Percentiles rank a stretch among this genome's conserved stretches.
Evolutionary conservation across 1,140 invertebrate species (phyloP).

Genomic region (Drosophila arizonae): DNA sequence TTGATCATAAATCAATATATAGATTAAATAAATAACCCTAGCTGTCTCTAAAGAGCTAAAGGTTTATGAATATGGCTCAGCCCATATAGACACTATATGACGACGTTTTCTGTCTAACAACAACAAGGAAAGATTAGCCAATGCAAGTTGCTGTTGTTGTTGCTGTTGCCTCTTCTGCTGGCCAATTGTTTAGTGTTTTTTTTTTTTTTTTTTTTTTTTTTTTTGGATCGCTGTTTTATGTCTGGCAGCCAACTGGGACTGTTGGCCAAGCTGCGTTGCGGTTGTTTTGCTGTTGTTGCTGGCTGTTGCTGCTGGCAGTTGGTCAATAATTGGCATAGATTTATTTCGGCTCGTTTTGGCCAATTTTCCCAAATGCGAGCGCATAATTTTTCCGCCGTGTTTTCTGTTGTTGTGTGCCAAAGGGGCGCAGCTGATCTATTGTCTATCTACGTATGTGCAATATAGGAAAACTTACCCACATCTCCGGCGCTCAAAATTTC

Average conservation of each 20-base stretch:
- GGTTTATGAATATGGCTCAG: too few species aligned
- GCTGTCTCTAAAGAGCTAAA: too few species aligned
- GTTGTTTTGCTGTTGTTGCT: slow-evolving; percentile 48
- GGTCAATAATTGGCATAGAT: slow-evolving; percentile 81
- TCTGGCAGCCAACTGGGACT: slow-evolving; percentile 34
- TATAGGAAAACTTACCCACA: slow-evolving; percentile 62
- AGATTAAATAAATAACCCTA: too few species aligned
- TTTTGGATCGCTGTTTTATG: not conserved
- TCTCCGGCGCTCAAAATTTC: slow-evolving; percentile 74
- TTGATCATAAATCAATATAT: too few species aligned
- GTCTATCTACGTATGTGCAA: slow-evolving; percentile 11
- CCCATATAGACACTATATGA: slow-evolving; percentile 7
- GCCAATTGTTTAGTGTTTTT: slow-evolving; percentile 37
- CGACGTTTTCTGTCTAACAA: slow-evolving; percentile 62
- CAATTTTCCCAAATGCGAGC: slow-evolving; percentile 29
- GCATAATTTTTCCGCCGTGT: slow-evolving; percentile 26
- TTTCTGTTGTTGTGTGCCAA: slow-evolving; percentile 4
- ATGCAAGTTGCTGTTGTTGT: slow-evolving; percentile 41
- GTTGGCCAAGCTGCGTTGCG: slow-evolving; percentile 18
- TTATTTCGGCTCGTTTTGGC: slow-evolving; percentile 72
- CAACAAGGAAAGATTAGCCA: slow-evolving; percentile 60
- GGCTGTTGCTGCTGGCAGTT: slow-evolving; percentile 63
- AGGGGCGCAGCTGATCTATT: slow-evolving; percentile 36
- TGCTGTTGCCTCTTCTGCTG: slow-evolving; percentile 59
- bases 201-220: not conserved